Evolutionary conservation across 1,140 invertebrate species (phyloP).

Genomic region (Propsilocerus akamusi): DNA sequence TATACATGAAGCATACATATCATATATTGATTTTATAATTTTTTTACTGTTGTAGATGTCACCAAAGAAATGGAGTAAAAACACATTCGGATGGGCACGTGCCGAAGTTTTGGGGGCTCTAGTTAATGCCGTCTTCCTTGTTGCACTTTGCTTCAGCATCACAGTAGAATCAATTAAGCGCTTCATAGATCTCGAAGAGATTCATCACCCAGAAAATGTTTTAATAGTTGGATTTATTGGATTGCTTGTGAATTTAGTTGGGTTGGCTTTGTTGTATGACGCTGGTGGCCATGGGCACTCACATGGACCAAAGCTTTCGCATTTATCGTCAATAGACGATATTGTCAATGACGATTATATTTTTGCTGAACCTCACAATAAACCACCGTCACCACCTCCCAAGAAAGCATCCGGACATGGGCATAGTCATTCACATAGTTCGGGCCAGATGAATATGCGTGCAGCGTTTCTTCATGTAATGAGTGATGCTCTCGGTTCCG

Average conservation of each 20-base stretch:
- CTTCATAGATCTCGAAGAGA: slow-evolving; percentile 66
- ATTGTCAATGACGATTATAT: slow-evolving; percentile 59
- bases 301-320: slow-evolving; percentile 33
- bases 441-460: slow-evolving; percentile 88
- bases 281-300: slow-evolving; percentile 59
- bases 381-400: not conserved
- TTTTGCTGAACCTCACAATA: slow-evolving; percentile 8
- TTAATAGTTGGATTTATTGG: slow-evolving; percentile 61
- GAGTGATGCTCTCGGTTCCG: slow-evolving; percentile 88
- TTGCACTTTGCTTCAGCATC: slow-evolving; percentile 85
- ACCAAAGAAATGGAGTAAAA: slow-evolving; percentile 87
- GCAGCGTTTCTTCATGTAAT: slow-evolving; percentile 95
- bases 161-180: slow-evolving; percentile 73
- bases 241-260: slow-evolving; percentile 65
- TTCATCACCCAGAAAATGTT: slow-evolving; percentile 60
- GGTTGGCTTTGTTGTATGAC: slow-evolving; percentile 69
- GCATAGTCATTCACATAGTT: slow-evolving; percentile 38
- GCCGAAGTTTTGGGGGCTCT: slow-evolving; percentile 86
- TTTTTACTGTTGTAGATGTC: slow-evolving; percentile 51
- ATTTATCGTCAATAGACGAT: slow-evolving; percentile 43
- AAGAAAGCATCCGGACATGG: slow-evolving; percentile 16
- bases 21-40: slow-evolving; percentile 1
- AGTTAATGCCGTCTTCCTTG: slow-evolving; percentile 81
- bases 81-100: slow-evolving; percentile 86
- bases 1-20: not conserved